phyloP scores from a whole-genome alignment of 2,888 invertebrate genomes.

The Lithophane leautieri region DNA sequence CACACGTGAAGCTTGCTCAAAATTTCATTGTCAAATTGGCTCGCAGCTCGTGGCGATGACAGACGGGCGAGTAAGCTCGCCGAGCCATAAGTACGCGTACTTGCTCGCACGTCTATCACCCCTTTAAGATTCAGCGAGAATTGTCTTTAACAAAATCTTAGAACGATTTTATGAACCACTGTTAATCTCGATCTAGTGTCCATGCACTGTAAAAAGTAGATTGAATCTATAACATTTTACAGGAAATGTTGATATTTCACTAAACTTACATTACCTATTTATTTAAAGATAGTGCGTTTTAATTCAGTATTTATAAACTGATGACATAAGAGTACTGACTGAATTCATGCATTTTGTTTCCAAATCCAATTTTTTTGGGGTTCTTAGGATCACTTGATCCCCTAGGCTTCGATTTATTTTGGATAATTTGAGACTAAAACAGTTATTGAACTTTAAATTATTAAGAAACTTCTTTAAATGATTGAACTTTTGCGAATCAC shows the following conservation, averaged over 20 bases:
- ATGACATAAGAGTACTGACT: constrained; percentile 16
- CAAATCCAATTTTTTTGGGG: too few species aligned
- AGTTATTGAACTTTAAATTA: neutral
- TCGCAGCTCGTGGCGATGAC: too few species aligned
- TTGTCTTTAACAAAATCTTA: neutral
- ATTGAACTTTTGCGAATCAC: neutral
- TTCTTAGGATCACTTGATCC: neutral
- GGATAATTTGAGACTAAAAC: neutral
- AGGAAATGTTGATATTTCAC: constrained; percentile 36
- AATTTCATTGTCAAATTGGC: too few species aligned
- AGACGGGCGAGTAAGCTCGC: too few species aligned
- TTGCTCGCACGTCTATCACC: too few species aligned
- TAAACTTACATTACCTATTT: constrained; percentile 18
- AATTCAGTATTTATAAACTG: neutral
- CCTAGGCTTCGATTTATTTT: neutral
- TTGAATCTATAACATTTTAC: constrained; percentile 47
- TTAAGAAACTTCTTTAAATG: neutral
- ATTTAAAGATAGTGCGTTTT: constrained; percentile 35
- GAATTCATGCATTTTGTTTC: neutral
- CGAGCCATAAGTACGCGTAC: too few species aligned
- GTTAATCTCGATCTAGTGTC: constrained; percentile 67
- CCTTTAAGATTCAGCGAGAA: neutral
- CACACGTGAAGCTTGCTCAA: too few species aligned
- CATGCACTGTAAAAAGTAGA: constrained; percentile 67
- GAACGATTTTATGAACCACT: constrained; percentile 47